Evolutionary conservation across 2,888 invertebrate genomes (phyloP), one percentile per base, ranked within the genome.

Genomic region (Tuberolachnus salignus): DNA sequence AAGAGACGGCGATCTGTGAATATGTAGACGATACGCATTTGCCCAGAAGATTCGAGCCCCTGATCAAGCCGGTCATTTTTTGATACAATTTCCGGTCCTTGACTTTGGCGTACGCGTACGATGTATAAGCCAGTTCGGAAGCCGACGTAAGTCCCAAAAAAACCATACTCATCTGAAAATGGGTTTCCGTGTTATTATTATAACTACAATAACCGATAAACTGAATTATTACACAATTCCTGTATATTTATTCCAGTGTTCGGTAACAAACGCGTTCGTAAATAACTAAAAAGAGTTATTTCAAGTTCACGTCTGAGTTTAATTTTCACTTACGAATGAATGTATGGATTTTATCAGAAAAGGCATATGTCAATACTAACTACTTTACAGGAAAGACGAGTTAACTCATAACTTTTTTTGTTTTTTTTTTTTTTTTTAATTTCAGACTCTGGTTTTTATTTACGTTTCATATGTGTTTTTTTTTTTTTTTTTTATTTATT

Each of bases 91-190:
- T 55, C 13, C 81, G 82, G 64, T 82, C 82, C 11, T 83, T 82
- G 19, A 94, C 95, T 88, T 95, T 94, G 34, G 96, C 94, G 86
- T 96, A 97, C 82, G 96, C 94, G 84, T 97, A 97, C 0, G 95
- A 94, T 84, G 91, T 93, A 85, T 97, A 97, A 0, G 96, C 97
- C 2, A 97, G 92, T 86, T 97, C 96, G 1, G 94, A 91, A 0
- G 96, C 94, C 85, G 92, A 90, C 84, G 93, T 94, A 4, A 92
- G 87, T 9, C 97, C 97, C 85, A 92, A 95, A 83, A 91, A 88
- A 75, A 92, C 88, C 87, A 95, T 91, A 2, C 88, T 87, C 81
- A 89, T 83, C 86, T 86, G 82, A 13, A 82, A 74, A 64, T 34
- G 34, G 6, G 34, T 34, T 34, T 34, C 34, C 6, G 34, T 34